A percentile compares a stretch with the other conserved stretches of the same genome.
phyloP scores from a whole-genome alignment of 1,140 invertebrate species.

The Caenorhabditis brenneri region DNA sequence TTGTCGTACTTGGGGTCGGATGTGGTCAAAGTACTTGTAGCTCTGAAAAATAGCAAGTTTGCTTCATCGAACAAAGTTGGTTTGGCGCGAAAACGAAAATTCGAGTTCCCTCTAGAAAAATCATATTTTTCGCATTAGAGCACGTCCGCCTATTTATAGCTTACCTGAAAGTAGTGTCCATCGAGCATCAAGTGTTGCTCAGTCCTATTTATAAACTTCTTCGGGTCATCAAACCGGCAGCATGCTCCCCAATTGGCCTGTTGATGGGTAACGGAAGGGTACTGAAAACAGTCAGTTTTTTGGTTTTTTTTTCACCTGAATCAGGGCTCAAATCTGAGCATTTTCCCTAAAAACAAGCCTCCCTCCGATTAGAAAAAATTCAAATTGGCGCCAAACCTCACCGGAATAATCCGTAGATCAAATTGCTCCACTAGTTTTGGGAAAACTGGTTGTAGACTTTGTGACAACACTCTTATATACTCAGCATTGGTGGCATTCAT shows the following conservation, averaged over 20 bases:
- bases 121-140: too few relatives aligned
- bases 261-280: not conserved
- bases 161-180: slow-evolving; percentile 44
- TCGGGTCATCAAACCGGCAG: not conserved
- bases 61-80: too few relatives aligned
- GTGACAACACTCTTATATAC: not conserved
- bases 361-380: too few relatives aligned
- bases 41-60: too few relatives aligned
- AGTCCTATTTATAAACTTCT: not conserved
- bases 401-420: slow-evolving; percentile 2
- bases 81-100: not conserved
- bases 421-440: slow-evolving; percentile 36
- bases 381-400: too few relatives aligned
- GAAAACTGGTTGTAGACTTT: not conserved
- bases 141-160: too few relatives aligned
- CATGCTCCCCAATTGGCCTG: slow-evolving; percentile 20
- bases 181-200: not conserved
- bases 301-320: too few relatives aligned
- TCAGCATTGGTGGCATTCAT: slow-evolving; percentile 18
- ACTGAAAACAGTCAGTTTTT: too few relatives aligned
- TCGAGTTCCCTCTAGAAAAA: too few relatives aligned
- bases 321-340: too few relatives aligned
- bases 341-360: too few relatives aligned
- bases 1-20: slow-evolving; percentile 9
- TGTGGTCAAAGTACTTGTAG: slow-evolving; percentile 46